Evolutionary conservation across 2,888 invertebrate genomes (phyloP).

Genomic region (Balanococcus diminutus): DNA sequence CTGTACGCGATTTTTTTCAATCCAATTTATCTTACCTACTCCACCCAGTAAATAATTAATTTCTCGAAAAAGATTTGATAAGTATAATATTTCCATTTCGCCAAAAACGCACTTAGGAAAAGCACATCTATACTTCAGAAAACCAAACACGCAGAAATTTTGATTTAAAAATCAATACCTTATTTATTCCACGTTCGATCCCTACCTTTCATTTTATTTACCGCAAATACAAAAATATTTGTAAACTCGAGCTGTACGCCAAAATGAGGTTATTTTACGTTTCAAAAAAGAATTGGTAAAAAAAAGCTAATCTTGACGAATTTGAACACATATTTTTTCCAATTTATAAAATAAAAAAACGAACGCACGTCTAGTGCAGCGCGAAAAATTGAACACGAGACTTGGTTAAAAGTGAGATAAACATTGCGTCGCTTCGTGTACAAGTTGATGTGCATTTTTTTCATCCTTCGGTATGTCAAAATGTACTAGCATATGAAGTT

Average conservation of each 20-base stretch:
- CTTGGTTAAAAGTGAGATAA: neutral
- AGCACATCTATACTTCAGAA: no score
- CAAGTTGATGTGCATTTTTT: neutral
- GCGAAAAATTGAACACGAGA: neutral
- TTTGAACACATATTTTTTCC: slow-evolving; percentile 1
- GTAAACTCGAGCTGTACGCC: neutral
- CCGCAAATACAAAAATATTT: neutral
- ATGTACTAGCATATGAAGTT: neutral
- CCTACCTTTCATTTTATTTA: neutral
- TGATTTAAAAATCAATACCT: neutral
- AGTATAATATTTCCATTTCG: no score
- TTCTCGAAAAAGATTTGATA: no score
- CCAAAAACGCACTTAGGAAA: no score
- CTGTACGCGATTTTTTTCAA: no score
- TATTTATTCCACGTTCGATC: neutral
- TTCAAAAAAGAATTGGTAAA: neutral
- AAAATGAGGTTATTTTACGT: neutral
- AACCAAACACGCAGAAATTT: no score
- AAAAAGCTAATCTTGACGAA: slow-evolving; percentile 5
- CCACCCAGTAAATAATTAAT: no score
- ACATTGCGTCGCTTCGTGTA: neutral
- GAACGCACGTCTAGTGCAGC: neutral
- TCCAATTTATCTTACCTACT: no score
- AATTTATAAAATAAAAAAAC: slow-evolving; percentile 24
- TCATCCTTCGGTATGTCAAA: neutral